phyloP scores from a whole-genome alignment of 2,113 vertebrate species.

The Eudyptes chrysolophus region DNA sequence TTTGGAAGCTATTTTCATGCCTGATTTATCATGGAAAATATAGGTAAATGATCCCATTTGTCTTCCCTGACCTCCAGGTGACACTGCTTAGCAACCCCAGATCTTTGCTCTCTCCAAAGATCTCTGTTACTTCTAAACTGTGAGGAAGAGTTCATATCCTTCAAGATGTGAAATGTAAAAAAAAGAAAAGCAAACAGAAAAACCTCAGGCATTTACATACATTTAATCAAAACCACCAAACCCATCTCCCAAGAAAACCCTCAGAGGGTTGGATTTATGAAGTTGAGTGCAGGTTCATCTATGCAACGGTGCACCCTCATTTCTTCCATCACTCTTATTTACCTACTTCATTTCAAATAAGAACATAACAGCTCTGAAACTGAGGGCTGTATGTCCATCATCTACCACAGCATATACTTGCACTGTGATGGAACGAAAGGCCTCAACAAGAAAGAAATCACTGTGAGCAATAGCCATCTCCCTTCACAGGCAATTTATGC shows the following conservation, averaged over 20 bases:
- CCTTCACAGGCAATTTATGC: background rate
- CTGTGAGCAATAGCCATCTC: background rate
- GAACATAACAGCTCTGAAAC: background rate
- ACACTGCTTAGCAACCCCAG: background rate
- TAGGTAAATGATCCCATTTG: background rate
- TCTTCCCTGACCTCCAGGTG: background rate
- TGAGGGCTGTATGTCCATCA: background rate
- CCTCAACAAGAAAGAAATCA: background rate
- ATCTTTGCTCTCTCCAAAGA: background rate
- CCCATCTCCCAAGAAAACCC: background rate
- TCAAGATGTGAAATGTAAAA: background rate
- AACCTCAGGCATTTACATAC: background rate
- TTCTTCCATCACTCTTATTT: background rate
- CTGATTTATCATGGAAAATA: background rate
- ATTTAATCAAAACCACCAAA: background rate
- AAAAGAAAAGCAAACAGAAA: background rate
- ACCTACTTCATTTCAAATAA: background rate
- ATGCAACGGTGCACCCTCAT: background rate
- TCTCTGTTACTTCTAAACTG: background rate
- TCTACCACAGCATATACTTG: background rate
- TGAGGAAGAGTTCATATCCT: background rate
- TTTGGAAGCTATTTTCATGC: background rate
- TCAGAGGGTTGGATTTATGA: background rate
- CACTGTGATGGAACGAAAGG: background rate
- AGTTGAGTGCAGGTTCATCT: background rate